A percentile compares a stretch with the other conserved stretches of the same genome.
Evolutionary conservation across 53 echinoderm and acorn worm genomes (phyloP).

Genomic region (Pentamera pediparva): DNA sequence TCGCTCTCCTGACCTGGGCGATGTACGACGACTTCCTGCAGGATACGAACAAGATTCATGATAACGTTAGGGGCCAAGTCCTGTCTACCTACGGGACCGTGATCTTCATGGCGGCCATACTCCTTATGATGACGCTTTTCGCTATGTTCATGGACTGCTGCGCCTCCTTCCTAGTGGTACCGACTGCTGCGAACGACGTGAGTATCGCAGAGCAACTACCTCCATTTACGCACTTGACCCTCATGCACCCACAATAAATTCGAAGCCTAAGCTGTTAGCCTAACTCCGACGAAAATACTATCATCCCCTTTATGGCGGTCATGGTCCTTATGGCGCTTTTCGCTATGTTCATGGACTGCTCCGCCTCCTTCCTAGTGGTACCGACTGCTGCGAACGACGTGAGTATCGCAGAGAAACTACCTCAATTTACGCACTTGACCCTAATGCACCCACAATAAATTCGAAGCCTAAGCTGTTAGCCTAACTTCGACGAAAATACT

Average conservation of each 20-base stretch:
- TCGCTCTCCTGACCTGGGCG: constrained; percentile 48
- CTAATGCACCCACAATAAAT: no score
- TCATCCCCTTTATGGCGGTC: no score
- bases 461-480: no score
- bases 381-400: constrained; percentile 11
- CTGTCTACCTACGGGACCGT: constrained; percentile 30
- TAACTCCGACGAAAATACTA: no score
- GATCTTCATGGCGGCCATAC: constrained; percentile 26
- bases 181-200: constrained; percentile 8
- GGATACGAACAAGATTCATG: neutral
- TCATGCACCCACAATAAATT: no score
- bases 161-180: constrained; percentile 6
- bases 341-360: constrained; percentile 53
- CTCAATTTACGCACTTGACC: no score
- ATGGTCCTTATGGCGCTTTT: no score
- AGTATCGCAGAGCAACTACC: no score
- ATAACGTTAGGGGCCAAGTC: neutral
- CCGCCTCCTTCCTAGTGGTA: constrained; percentile 11
- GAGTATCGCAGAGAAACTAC: no score
- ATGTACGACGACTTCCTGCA: constrained; percentile 24
- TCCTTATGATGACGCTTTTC: constrained; percentile 39
- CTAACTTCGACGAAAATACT: no score
- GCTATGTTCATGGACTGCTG: constrained; percentile 56
- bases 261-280: no score
- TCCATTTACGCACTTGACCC: no score